Conservation (phyloP, 2,113 vertebrate species). For the Aplodontia rufa region DNA sequence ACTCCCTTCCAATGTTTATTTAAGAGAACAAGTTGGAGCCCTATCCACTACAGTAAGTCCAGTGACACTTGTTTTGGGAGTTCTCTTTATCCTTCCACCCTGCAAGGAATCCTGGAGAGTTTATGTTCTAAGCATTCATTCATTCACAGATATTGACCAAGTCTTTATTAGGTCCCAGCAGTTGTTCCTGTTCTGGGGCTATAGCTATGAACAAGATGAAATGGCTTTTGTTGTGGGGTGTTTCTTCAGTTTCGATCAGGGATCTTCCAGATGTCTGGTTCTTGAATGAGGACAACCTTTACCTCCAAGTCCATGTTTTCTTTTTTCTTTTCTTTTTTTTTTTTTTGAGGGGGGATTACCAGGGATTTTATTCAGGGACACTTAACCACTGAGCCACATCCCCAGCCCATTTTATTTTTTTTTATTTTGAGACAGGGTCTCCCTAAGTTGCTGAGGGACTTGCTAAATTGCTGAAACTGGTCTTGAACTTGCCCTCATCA, state of each 20-base stretch:
- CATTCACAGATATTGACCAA: neutral
- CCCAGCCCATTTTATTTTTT: too few species aligned
- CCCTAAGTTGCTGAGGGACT: too few species aligned
- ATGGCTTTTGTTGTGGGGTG: too few species aligned
- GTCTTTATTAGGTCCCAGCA: neutral
- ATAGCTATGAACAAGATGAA: neutral
- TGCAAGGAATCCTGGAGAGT: neutral
- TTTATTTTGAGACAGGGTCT: too few species aligned
- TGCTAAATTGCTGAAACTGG: too few species aligned
- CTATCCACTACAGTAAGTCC: neutral
- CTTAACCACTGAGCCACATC: too few species aligned
- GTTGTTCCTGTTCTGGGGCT: neutral
- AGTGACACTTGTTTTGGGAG: neutral
- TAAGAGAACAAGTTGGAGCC: neutral
- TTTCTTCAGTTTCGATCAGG: neutral
- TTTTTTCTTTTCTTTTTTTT: too few species aligned
- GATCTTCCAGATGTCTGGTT: neutral
- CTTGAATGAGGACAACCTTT: neutral
- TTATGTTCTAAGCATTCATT: neutral
- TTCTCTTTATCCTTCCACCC: neutral
- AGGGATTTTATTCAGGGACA: too few species aligned
- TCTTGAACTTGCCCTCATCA: too few species aligned
- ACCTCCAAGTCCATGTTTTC: neutral
- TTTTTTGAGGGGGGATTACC: too few species aligned
- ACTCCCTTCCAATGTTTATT: neutral